Evolutionary conservation across 2,113 vertebrate species (phyloP).

Genomic region (Cephalopholis sonnerati): DNA sequence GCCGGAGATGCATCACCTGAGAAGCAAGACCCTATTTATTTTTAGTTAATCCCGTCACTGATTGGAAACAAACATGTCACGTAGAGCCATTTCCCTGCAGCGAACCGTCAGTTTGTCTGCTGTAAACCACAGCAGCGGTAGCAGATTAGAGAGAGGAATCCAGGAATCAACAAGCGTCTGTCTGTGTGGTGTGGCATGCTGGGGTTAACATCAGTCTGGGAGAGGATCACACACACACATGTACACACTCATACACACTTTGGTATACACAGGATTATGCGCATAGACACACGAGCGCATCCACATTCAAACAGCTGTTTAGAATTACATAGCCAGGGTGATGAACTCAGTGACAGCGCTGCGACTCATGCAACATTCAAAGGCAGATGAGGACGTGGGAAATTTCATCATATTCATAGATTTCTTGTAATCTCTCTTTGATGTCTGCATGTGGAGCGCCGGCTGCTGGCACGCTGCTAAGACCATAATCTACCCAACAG

Average conservation of each 20-base stretch:
- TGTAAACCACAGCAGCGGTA: slow-evolving; percentile 66
- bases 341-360: slow-evolving; percentile 77
- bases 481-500: slow-evolving; percentile 14
- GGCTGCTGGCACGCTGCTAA: not conserved
- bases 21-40: slow-evolving; percentile 70
- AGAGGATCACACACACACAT: slow-evolving; percentile 26
- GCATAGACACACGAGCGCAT: slow-evolving; percentile 16
- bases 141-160: slow-evolving; percentile 73
- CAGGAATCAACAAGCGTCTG: slow-evolving; percentile 75
- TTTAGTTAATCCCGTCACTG: slow-evolving; percentile 59
- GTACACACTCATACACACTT: not conserved
- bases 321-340: slow-evolving; percentile 71
- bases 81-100: slow-evolving; percentile 67
- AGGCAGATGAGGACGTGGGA: slow-evolving; percentile 62
- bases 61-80: slow-evolving; percentile 79
- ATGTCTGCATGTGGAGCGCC: slow-evolving; percentile 19
- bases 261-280: slow-evolving; percentile 54
- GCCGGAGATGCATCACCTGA: slow-evolving; percentile 68
- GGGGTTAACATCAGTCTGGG: slow-evolving; percentile 55
- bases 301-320: slow-evolving; percentile 77
- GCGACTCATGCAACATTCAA: slow-evolving; percentile 70
- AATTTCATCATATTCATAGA: slow-evolving; percentile 54
- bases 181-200: slow-evolving; percentile 60
- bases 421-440: slow-evolving; percentile 49
- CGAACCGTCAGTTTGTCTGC: slow-evolving; percentile 62